Conservation (phyloP, 2,888 invertebrate genomes). For the Myopa tessellatipennis region DNA sequence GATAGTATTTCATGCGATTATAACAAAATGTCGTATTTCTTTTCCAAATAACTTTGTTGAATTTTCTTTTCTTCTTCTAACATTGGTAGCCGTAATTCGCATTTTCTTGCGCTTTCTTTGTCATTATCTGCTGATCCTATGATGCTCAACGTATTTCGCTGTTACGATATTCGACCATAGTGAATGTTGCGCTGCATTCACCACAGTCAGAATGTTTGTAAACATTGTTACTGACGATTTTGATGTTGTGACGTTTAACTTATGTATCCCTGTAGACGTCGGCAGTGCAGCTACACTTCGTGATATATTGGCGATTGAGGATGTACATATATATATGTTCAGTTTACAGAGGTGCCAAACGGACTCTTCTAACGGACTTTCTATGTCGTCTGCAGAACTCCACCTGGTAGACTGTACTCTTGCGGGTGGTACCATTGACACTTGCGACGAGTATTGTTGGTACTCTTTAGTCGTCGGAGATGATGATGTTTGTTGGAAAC, state of each 20-base stretch:
- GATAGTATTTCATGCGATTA: conserved; percentile 9
- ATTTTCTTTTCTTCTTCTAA: conserved; percentile 27
- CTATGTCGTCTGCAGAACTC: too few species aligned
- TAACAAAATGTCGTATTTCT: conserved; percentile 17
- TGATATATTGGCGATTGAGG: neutral
- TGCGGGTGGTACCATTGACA: neutral
- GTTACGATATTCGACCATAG: neutral
- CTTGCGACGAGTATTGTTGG: neutral
- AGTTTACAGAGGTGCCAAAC: neutral
- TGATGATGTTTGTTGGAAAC: neutral
- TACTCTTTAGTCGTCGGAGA: neutral
- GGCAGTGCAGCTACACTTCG: neutral
- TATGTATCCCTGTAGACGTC: neutral
- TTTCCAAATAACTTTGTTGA: conserved; percentile 22
- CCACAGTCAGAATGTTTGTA: neutral
- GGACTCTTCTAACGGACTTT: too few species aligned
- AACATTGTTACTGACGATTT: too few species aligned
- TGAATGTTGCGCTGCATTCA: neutral
- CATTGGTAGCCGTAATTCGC: neutral
- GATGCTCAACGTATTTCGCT: neutral
- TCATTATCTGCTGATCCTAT: neutral
- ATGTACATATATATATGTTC: neutral
- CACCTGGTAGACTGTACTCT: neutral
- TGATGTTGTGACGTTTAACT: too few species aligned
- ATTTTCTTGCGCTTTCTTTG: neutral